These are phyloP conservation scores for Chloromyia formosa DNA, from an alignment of 2,888 invertebrate genomes.

Conservation along the genomic window DNA sequence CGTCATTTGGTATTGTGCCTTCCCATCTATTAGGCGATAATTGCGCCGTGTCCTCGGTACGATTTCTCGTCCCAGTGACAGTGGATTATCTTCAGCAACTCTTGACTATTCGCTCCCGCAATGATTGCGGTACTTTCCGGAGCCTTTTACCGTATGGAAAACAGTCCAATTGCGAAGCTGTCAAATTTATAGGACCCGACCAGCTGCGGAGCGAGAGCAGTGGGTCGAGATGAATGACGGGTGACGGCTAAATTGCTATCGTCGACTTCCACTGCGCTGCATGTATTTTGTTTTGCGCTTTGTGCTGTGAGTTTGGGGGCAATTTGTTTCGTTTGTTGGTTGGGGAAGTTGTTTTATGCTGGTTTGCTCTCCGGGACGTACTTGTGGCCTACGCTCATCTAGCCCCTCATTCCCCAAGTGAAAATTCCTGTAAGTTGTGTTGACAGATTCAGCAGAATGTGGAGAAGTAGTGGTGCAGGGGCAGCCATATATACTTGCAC, in stretches of 20 bases:
- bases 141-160: constrained; percentile 22
- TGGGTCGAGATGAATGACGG: constrained; percentile 24
- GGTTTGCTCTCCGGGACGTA: too few species aligned
- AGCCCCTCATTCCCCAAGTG: constrained; percentile 31
- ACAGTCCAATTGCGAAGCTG: constrained; percentile 15
- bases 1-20: constrained; percentile 17
- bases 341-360: too few species aligned
- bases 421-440: neutral
- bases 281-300: constrained; percentile 32
- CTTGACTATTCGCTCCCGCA: neutral
- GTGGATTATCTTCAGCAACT: too few species aligned
- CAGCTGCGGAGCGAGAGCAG: constrained; percentile 28
- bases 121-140: constrained; percentile 17
- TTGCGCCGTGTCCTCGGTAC: too few species aligned
- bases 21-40: too few species aligned
- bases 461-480: neutral
- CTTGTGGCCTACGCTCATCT: neutral
- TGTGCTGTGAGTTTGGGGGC: constrained; percentile 9
- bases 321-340: neutral
- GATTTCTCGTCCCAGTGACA: too few species aligned
- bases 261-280: constrained; percentile 4
- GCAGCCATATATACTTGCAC: neutral
- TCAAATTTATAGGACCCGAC: constrained; percentile 6
- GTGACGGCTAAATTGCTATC: constrained; percentile 30
- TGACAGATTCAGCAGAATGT: neutral